These are phyloP conservation scores for Otis tarda DNA, from an alignment of 2,113 vertebrate species.

Conservation along the genomic window DNA sequence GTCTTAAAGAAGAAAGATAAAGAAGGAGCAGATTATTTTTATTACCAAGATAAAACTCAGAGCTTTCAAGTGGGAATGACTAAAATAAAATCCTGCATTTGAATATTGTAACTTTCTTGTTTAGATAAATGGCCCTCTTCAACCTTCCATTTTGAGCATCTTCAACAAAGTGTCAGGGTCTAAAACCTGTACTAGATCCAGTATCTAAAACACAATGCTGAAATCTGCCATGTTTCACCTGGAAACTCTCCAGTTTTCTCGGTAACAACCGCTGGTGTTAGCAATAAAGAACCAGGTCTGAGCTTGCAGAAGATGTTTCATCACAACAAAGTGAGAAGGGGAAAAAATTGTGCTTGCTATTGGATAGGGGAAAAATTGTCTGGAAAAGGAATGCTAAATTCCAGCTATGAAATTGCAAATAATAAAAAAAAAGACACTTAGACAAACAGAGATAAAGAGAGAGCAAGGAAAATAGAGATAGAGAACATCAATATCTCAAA, in stretches of 20 bases:
- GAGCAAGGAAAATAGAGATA: background rate
- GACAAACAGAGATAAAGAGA: background rate
- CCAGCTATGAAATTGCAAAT: background rate
- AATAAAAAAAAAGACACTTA: background rate
- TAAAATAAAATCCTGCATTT: background rate
- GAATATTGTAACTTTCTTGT: background rate
- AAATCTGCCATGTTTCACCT: background rate
- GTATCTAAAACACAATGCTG: background rate
- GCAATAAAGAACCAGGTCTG: background rate
- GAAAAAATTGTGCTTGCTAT: background rate
- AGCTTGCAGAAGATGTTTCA: background rate
- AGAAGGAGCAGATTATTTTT: background rate
- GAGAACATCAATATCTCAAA: background rate
- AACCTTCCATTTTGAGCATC: background rate
- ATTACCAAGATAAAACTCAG: background rate
- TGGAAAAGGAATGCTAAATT: background rate
- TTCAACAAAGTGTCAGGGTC: background rate
- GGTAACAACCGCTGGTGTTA: background rate
- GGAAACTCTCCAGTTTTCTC: background rate
- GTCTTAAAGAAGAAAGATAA: background rate
- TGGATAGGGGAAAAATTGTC: background rate
- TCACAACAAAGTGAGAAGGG: fast-evolving
- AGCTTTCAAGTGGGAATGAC: background rate
- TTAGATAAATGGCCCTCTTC: background rate
- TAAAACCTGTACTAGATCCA: background rate